Evolutionary conservation across 2,113 vertebrate genomes (phyloP).

Genomic region (Xiphophorus hellerii): DNA sequence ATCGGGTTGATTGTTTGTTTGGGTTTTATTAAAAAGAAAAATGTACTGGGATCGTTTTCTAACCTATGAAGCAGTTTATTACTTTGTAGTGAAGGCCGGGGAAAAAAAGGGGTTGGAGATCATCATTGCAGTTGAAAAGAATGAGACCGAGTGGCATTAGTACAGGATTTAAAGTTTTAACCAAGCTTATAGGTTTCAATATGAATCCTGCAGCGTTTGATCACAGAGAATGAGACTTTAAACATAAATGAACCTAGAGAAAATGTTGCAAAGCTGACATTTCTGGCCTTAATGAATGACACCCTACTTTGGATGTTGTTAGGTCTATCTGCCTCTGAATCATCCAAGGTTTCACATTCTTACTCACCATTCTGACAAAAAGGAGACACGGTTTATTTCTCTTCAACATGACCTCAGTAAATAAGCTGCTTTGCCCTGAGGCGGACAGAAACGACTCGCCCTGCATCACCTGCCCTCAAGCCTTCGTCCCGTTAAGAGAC

Average conservation of each 20-base stretch:
- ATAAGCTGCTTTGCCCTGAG: not conserved
- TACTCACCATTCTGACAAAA: not conserved
- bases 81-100: not conserved
- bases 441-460: not conserved
- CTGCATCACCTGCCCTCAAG: slow-evolving; percentile 12
- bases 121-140: not conserved
- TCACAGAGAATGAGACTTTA: not conserved
- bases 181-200: not conserved
- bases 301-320: not conserved
- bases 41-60: no score
- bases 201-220: not conserved
- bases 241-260: not conserved
- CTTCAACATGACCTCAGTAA: not conserved
- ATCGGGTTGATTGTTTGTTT: no score
- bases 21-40: no score
- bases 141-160: not conserved
- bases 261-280: not conserved
- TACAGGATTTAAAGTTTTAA: not conserved
- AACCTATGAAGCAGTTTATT: not conserved
- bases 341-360: not conserved
- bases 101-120: not conserved
- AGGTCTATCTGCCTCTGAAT: not conserved
- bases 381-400: not conserved
- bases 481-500: slow-evolving; percentile 1
- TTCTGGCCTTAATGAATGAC: not conserved